Evolutionary conservation across 2,113 vertebrate genomes (phyloP), one percentile per base, ranked within the genome.

Genomic region (Zosterops hypoxanthus): DNA sequence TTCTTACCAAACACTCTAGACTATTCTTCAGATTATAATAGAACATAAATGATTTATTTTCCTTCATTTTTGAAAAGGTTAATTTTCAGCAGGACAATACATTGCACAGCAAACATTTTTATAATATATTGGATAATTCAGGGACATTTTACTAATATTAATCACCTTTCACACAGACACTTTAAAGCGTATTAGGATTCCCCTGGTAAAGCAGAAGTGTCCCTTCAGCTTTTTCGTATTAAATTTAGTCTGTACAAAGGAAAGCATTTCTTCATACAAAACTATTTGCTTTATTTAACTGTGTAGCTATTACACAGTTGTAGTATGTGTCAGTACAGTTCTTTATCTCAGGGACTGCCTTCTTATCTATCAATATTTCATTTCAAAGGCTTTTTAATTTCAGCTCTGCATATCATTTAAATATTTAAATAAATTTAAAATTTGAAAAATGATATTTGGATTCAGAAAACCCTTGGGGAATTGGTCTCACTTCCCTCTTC

Each of bases 381-480:
- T 98, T 98, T 98, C 97, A 98, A 98, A 98, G 96, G 90, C 76
- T 96, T 96, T 95, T 96, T 95, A 94, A 94, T 88, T 94, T 73
- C 70, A 96, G 91, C 94, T 96, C 77, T 96, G 92, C 94, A 94
- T 91, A 93, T 84, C 41, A 94, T 86, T 95, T 97, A 95, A 39
- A 39, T 39, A 39, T 39, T 39, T 39, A 39, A 39, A 39, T 39
- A 39, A 39, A 39, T 39, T 39, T 57, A 88, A 94, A 78, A 93
- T 82, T 63, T 84, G 91, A 97, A 97, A 97, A 97, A 97, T 91
- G 82, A 97, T 92, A 98, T 96, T 94, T 95, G 60, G 86, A 83
- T 69, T 86, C 65, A 88, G 83, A 94, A 96, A 87, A 73, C 83
- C 97, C 60, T 63, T 28, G 41, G 92, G 91, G 90, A 88, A 87